Base-by-base conservation (phyloP, 2,888 invertebrate species). In the Incurvaria masculella region DNA sequence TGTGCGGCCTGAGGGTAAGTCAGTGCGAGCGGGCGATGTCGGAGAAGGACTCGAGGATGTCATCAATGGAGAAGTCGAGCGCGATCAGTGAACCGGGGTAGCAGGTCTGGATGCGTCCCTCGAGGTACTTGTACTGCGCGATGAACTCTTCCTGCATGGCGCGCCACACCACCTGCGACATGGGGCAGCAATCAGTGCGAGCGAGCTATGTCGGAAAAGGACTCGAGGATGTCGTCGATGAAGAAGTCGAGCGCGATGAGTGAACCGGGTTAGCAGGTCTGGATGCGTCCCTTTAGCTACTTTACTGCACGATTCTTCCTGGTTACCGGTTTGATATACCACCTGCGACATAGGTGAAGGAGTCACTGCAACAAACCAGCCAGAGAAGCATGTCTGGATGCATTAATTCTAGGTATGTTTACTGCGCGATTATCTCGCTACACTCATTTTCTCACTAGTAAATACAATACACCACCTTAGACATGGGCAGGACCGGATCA, bases 111-210 rank as follows among this genome's bases (percentile, higher is more conserved):
- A 98, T 94, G 57, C 96, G 83, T 58, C 91, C 91, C 74, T 97
- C 94, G 58, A 97, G 86, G 59, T 89, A 46, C 63, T 65, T 41
- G 72, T 97, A 95, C 69, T 98, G 98, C 58, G 91, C 88, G 59
- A 99, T 91, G 73, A 99, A 98, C 80, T 98, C 97, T 69, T 97
- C 95, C 80, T 98, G 97, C 97, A 99, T 97, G 59, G 96, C 94
- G 65, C 95, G 86, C 99, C 99, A 99, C 49, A 99, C 98, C 45
- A 99, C 98, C 86, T 92, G 74, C 6, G 61, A 26, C 21, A 17
- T 8, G 19, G 20, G n/a, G 11, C n/a, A n/a, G n/a, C n/a, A n/a
- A n/a, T 79, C 80, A 96, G 78, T 98, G 97, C 47, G 94, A 94
- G 59, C 91, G 85, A 39, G 99, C 99, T 65, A 99, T 99, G 74